These are phyloP conservation scores for Nicator chloris DNA, from an alignment of 2,113 vertebrate genomes.

Conservation along the genomic window DNA sequence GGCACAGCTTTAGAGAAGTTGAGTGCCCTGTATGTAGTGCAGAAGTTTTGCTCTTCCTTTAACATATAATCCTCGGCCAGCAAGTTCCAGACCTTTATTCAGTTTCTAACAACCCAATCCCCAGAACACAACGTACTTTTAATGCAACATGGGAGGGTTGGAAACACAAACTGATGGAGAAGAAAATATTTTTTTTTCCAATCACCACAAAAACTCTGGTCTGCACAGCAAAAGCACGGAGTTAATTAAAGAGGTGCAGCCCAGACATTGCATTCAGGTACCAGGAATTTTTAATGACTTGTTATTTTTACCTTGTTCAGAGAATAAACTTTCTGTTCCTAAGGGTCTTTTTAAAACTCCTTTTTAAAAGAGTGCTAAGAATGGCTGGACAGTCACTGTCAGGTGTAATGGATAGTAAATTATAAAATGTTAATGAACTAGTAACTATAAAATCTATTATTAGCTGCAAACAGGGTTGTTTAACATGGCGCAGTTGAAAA, in stretches of 20 bases:
- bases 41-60: neutral
- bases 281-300: conserved; percentile 29
- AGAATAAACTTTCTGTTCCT: conserved; percentile 16
- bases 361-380: neutral
- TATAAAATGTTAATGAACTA: conserved; percentile 47
- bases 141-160: neutral
- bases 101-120: neutral
- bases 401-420: conserved; percentile 4
- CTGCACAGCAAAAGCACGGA: neutral
- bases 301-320: conserved; percentile 19
- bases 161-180: neutral
- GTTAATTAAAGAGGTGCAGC: conserved; percentile 41
- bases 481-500: neutral
- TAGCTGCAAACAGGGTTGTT: conserved; percentile 1
- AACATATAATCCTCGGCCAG: neutral
- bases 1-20: neutral
- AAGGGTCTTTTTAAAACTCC: neutral
- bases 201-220: conserved; percentile 1
- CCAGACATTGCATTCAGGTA: conserved; percentile 27
- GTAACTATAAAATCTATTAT: conserved; percentile 8
- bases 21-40: neutral
- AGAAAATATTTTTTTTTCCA: conserved; percentile 22
- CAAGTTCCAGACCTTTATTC: neutral
- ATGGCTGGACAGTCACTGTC: conserved; percentile 31
- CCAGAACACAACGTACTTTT: neutral